phyloP scores from a whole-genome alignment of 2,888 invertebrate species.

The Lordiphosa andalusiaca region DNA sequence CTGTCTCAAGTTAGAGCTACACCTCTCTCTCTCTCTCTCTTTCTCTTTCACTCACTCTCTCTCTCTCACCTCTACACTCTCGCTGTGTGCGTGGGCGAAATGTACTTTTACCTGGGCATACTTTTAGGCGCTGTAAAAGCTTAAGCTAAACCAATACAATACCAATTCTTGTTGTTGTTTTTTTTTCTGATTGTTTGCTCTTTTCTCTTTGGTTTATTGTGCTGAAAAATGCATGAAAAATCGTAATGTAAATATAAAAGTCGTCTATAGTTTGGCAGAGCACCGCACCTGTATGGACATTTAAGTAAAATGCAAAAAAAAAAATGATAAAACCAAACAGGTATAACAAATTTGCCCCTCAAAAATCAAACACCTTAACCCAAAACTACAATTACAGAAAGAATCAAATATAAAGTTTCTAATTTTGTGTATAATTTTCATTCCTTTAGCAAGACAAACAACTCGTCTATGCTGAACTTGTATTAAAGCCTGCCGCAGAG shows the following conservation, averaged over 20 bases:
- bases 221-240: slow-evolving; percentile 19
- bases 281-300: slow-evolving; percentile 76
- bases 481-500: slow-evolving; percentile 81
- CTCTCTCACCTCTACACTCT: slow-evolving; percentile 6
- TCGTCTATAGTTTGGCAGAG: slow-evolving; percentile 77
- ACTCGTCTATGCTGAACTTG: slow-evolving; percentile 88
- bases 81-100: slow-evolving; percentile 8
- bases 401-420: neutral
- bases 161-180: slow-evolving; percentile 13
- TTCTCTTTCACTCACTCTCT: slow-evolving; percentile 8
- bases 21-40: slow-evolving; percentile 7
- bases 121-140: slow-evolving; percentile 46
- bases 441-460: slow-evolving; percentile 82
- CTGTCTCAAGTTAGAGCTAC: slow-evolving; percentile 32
- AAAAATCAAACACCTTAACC: slow-evolving; percentile 2
- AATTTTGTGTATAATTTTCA: slow-evolving; percentile 5
- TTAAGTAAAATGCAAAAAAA: slow-evolving; percentile 58
- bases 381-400: neutral
- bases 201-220: slow-evolving; percentile 14
- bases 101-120: slow-evolving; percentile 48
- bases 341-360: slow-evolving; percentile 45
- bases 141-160: slow-evolving; percentile 22
- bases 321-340: slow-evolving; percentile 35
- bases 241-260: slow-evolving; percentile 34
- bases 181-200: slow-evolving; percentile 47